phyloP scores from a whole-genome alignment of 2,888 invertebrate genomes.

The Sphaerophoria taeniata region DNA sequence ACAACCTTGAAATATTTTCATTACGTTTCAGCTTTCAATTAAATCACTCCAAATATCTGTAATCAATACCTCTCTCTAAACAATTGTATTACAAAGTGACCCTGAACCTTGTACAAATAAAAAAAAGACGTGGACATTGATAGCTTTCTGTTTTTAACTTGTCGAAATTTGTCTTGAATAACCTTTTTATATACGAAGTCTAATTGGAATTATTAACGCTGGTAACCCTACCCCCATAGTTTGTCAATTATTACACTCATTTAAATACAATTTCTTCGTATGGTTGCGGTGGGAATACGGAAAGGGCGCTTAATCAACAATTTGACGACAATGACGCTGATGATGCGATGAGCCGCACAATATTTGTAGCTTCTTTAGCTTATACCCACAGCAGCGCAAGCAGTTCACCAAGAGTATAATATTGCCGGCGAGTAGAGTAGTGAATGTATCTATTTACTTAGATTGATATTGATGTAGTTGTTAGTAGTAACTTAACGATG shows the following conservation, averaged over 20 bases:
- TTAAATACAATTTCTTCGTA: conserved; percentile 58
- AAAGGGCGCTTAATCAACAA: conserved; percentile 67
- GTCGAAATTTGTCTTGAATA: background rate
- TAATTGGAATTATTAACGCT: background rate
- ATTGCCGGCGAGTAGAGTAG: background rate
- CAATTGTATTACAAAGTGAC: no score
- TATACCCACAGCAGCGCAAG: conserved; percentile 7
- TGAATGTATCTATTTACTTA: conserved; percentile 51
- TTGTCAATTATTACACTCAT: conserved; percentile 44
- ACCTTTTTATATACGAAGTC: background rate
- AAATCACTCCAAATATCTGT: no score
- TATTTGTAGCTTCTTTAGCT: conserved; percentile 11
- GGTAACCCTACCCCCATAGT: conserved; percentile 34
- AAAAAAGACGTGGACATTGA: no score
- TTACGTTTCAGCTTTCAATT: no score
- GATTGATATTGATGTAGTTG: conserved; percentile 45
- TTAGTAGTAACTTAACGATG: conserved; percentile 19
- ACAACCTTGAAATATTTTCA: no score
- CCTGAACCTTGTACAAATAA: no score
- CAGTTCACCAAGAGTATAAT: conserved; percentile 15
- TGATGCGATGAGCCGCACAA: conserved; percentile 45
- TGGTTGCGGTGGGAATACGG: conserved; percentile 44
- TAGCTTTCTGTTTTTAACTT: background rate
- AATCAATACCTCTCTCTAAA: no score
- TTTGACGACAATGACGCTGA: conserved; percentile 40